phyloP scores from a whole-genome alignment of 2,888 invertebrate genomes.

The Hirtodrosophila histrioides region DNA sequence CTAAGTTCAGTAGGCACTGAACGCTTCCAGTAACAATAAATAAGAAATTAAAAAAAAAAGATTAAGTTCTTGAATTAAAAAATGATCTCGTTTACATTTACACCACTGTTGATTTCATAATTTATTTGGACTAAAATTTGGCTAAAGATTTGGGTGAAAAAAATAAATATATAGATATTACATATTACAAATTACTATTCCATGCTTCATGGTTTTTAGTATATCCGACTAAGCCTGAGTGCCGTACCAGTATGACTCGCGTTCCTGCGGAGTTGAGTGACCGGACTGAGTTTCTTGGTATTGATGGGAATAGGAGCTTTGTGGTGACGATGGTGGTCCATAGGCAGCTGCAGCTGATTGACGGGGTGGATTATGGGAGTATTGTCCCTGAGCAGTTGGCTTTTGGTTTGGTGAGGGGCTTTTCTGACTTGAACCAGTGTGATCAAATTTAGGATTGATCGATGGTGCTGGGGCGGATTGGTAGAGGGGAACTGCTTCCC shows the following conservation, averaged over 20 bases:
- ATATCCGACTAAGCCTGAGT: constrained; percentile 1
- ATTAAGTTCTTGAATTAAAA: too few species aligned
- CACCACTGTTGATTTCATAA: neutral
- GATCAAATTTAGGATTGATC: neutral
- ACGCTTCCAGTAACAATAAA: too few species aligned
- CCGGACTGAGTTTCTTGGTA: constrained; percentile 14
- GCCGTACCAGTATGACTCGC: constrained; percentile 37
- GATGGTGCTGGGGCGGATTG: constrained; percentile 20
- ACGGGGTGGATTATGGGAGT: constrained; percentile 1
- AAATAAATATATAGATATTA: too few species aligned
- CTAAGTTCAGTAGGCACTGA: too few species aligned
- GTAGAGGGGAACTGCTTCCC: constrained; percentile 42
- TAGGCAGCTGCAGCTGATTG: constrained; percentile 5
- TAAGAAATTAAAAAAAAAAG: too few species aligned
- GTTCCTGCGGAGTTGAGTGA: neutral
- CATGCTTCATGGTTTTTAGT: too few species aligned
- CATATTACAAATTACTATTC: too few species aligned
- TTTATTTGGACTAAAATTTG: constrained; percentile 9
- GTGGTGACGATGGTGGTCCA: constrained; percentile 8
- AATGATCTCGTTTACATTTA: neutral
- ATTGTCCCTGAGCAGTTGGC: constrained; percentile 1
- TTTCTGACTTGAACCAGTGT: neutral
- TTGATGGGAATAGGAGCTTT: constrained; percentile 18
- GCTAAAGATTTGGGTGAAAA: constrained; percentile 5
- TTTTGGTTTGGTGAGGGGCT: constrained; percentile 9